A percentile compares a stretch with the other conserved stretches of the same genome.
Evolutionary conservation across 2,888 invertebrate genomes (phyloP).

Genomic region (Prosopocoilus inquinatus): DNA sequence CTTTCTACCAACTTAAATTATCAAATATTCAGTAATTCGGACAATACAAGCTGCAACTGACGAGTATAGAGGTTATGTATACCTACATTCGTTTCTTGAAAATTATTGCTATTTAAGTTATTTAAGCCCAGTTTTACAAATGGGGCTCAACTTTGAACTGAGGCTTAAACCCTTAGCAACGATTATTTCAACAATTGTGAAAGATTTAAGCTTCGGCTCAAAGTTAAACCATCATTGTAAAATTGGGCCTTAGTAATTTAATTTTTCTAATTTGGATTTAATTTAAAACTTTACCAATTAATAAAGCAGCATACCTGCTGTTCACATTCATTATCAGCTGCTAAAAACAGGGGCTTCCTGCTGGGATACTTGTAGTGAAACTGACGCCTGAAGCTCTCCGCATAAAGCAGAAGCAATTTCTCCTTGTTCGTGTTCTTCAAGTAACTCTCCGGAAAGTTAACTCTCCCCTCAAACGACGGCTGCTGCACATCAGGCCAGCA

Average conservation of each 20-base stretch:
- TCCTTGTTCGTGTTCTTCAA: slow-evolving; percentile 68
- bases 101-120: too few species aligned
- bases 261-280: not conserved
- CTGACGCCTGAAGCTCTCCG: slow-evolving; percentile 77
- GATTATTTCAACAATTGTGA: too few species aligned
- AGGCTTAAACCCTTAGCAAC: too few species aligned
- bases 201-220: too few species aligned
- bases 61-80: too few species aligned
- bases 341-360: slow-evolving; percentile 67
- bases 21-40: too few species aligned
- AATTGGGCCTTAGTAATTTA: too few species aligned
- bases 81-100: not conserved
- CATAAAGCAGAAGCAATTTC: slow-evolving; percentile 66
- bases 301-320: slow-evolving; percentile 66
- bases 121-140: too few species aligned
- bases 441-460: slow-evolving; percentile 65
- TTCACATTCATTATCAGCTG: slow-evolving; percentile 73
- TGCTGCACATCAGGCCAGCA: slow-evolving; percentile 62
- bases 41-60: too few species aligned
- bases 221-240: too few species aligned
- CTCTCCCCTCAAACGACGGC: slow-evolving; percentile 58
- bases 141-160: too few species aligned
- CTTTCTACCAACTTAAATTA: too few species aligned
- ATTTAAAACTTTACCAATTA: not conserved
- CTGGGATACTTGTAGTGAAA: slow-evolving; percentile 59